Percentiles rank a stretch among this genome's conserved stretches.
Evolutionary conservation across 1,140 invertebrate species (phyloP).

Genomic region (Bombus vancouverensis): DNA sequence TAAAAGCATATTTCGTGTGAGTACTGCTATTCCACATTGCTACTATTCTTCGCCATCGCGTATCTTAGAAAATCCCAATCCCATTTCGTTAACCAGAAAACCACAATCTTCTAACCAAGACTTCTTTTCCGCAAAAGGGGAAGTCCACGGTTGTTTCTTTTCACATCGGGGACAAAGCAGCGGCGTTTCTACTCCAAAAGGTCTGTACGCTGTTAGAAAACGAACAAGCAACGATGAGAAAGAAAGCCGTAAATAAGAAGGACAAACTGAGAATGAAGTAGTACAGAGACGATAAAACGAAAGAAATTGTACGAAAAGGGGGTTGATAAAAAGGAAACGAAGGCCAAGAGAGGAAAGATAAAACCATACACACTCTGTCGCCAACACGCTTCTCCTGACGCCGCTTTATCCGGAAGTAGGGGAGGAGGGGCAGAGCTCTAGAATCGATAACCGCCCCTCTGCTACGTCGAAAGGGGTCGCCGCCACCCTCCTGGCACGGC

Average conservation of each 20-base stretch:
- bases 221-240: neutral
- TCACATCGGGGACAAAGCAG: neutral
- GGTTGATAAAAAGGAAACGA: conserved; percentile 23
- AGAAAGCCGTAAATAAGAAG: conserved; percentile 4
- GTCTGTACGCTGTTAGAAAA: neutral
- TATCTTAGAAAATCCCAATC: neutral
- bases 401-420: conserved; percentile 75
- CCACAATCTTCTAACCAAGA: neutral
- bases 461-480: conserved; percentile 71
- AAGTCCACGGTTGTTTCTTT: neutral
- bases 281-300: neutral
- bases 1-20: too few relatives aligned
- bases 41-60: too few relatives aligned
- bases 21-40: too few relatives aligned
- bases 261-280: neutral
- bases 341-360: conserved; percentile 30
- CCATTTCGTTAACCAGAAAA: neutral
- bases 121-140: neutral
- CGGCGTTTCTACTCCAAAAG: too few relatives aligned
- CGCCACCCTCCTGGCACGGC: conserved; percentile 61
- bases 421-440: conserved; percentile 59
- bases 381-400: conserved; percentile 65
- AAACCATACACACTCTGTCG: conserved; percentile 2
- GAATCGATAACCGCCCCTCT: conserved; percentile 79
- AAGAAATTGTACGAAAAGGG: neutral